These are phyloP conservation scores for Biston stratarius DNA, from an alignment of 2,888 invertebrate species.

Conservation along the genomic window DNA sequence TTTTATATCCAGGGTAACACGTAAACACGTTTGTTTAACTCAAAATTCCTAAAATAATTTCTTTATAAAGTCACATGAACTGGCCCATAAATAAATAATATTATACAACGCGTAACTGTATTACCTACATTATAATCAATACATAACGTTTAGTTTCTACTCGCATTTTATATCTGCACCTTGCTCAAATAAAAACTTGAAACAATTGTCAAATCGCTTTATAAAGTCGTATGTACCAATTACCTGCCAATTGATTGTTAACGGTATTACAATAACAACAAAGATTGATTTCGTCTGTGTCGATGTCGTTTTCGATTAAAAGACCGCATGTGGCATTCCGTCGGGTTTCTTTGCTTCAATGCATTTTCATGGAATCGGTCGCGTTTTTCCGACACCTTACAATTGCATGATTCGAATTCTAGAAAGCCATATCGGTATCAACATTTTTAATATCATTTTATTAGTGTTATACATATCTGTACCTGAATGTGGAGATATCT, in stretches of 20 bases:
- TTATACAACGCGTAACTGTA: slow-evolving; percentile 33
- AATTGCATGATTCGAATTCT: slow-evolving; percentile 83
- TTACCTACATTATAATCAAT: slow-evolving; percentile 61
- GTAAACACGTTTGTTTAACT: slow-evolving; percentile 7
- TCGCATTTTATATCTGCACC: slow-evolving; percentile 80
- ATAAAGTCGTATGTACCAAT: slow-evolving; percentile 73
- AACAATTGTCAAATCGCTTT: slow-evolving; percentile 77
- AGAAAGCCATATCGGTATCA: slow-evolving; percentile 74
- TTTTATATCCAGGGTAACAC: too few relatives aligned
- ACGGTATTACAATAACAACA: slow-evolving; percentile 68
- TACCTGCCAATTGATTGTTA: slow-evolving; percentile 69
- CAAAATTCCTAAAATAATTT: slow-evolving; percentile 10
- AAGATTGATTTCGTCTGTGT: slow-evolving; percentile 73
- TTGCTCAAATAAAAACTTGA: slow-evolving; percentile 82
- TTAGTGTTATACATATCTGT: slow-evolving; percentile 21
- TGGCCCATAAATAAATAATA: slow-evolving; percentile 26
- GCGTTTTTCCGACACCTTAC: slow-evolving; percentile 85
- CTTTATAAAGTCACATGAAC: slow-evolving; percentile 29
- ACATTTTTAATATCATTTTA: slow-evolving; percentile 59
- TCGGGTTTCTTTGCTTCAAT: slow-evolving; percentile 78
- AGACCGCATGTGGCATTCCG: slow-evolving; percentile 77
- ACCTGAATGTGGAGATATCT: slow-evolving; percentile 9
- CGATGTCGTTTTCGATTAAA: slow-evolving; percentile 68
- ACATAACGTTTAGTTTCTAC: slow-evolving; percentile 57
- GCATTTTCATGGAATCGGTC: slow-evolving; percentile 84